Base-by-base conservation (phyloP, 2,797 vertebrate genomes). In the Erpetoichthys calabaricus region DNA sequence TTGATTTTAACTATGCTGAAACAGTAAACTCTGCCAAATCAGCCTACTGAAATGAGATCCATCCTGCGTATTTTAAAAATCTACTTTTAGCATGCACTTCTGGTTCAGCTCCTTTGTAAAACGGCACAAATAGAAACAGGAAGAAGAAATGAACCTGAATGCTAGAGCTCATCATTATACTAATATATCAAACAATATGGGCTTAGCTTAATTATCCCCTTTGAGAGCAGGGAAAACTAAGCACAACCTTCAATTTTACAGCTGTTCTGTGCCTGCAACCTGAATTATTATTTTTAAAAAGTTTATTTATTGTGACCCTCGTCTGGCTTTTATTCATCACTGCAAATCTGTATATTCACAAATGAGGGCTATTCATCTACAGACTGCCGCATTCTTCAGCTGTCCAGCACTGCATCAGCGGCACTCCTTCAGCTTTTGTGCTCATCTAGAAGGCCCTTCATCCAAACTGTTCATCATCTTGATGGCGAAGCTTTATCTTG, bases 401-500 rank as follows among this genome's bases (percentile, higher is more conserved):
- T 89, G 86, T 89, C 86, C 79, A 62, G 76, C 76, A 73, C 80
- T 75, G 74, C 80, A 78, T 80, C 84, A 83, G 79, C 82, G 71
- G 76, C 75, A 80, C 83, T 85, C 82, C 86, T 82, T 81, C 76
- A 76, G 84, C 87, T 83, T 91, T 90, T 90, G 88, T 90, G 85
- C 84, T 80, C 79, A 65, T 86, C 81, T 81, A 71, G 77, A 83
- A 85, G 82, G 70, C 86, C 89, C 87, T 89, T 87, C 88, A 89
- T 85, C 83, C 86, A 81, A 86, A 84, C 88, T 90, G 85, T 90
- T 89, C 87, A 89, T 89, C 89, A 91, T 88, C 87, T 84, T 88
- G 86, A 89, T 89, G 86, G 84, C 82, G 69, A 73, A 89, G 83
- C 82, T 90, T 89, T 89, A 89, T 89, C 87, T 89, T 80, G 79